These are phyloP conservation scores for Gobio occitaniae DNA, from an alignment of 2,797 vertebrate species.

Conservation along the genomic window DNA sequence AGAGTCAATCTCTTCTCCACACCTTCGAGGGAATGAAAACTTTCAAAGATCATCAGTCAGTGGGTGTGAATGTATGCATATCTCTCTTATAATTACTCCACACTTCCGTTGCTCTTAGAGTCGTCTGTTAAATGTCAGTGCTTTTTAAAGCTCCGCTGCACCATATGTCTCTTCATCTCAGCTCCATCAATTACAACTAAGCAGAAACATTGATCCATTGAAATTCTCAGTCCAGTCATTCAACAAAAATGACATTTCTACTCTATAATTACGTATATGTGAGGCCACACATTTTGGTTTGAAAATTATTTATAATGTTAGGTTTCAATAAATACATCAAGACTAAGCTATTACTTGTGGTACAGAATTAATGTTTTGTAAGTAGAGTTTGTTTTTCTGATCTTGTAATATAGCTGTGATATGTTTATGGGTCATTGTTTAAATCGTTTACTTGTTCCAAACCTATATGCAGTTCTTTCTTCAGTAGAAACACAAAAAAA, in stretches of 20 bases:
- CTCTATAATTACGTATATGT: slow-evolving; percentile 35
- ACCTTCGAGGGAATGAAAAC: background rate
- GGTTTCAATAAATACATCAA: background rate
- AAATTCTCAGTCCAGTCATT: slow-evolving; percentile 45
- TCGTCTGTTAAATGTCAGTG: slow-evolving; percentile 44
- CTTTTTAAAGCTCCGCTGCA: slow-evolving; percentile 40
- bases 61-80: slow-evolving; percentile 17
- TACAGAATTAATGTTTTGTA: background rate
- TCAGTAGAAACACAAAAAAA: background rate
- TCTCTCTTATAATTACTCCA: slow-evolving; percentile 14
- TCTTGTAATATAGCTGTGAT: background rate
- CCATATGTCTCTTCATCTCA: slow-evolving; percentile 35
- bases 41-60: slow-evolving; percentile 28
- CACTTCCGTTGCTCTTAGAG: slow-evolving; percentile 38
- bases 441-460: background rate
- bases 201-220: slow-evolving; percentile 52
- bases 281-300: background rate
- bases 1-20: background rate
- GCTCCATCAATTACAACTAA: slow-evolving; percentile 55
- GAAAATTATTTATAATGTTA: background rate
- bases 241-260: slow-evolving; percentile 38
- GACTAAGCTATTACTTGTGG: background rate
- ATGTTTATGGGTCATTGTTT: background rate
- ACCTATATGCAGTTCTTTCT: background rate
- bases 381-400: background rate